Conservation (phyloP, 2,888 invertebrate genomes). For the Cataglyphis albicans region DNA sequence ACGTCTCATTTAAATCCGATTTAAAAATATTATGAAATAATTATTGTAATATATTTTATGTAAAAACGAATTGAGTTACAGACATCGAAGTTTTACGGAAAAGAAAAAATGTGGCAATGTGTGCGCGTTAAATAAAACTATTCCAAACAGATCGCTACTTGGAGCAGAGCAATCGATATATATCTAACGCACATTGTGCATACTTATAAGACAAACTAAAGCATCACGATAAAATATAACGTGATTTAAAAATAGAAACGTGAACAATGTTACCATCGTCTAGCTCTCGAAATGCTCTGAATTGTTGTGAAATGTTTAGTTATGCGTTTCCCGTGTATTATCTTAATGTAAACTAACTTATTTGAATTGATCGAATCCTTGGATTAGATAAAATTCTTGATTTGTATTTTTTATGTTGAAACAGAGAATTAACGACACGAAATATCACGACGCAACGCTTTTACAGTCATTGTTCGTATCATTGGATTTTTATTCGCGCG, state of each 20-base stretch:
- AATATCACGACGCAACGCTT: neutral
- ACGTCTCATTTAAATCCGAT: neutral
- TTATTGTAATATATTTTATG: neutral
- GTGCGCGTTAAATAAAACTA: neutral
- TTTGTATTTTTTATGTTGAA: neutral
- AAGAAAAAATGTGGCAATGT: neutral
- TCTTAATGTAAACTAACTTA: neutral
- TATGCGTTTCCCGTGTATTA: neutral
- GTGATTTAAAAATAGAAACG: neutral
- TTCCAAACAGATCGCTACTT: constrained; percentile 9
- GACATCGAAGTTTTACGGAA: neutral
- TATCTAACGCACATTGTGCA: neutral
- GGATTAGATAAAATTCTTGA: neutral
- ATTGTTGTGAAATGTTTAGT: neutral
- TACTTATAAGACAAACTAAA: constrained; percentile 9
- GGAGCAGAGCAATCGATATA: neutral
- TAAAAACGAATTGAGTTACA: neutral
- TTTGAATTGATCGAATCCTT: neutral
- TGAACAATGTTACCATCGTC: neutral
- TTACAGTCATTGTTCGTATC: neutral
- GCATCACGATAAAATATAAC: neutral
- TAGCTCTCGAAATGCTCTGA: neutral
- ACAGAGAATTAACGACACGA: neutral
- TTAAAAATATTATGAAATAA: neutral
- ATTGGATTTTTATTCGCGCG: neutral